Evolutionary conservation across 2,113 vertebrate genomes (phyloP).

Genomic region (Fukomys damarensis): DNA sequence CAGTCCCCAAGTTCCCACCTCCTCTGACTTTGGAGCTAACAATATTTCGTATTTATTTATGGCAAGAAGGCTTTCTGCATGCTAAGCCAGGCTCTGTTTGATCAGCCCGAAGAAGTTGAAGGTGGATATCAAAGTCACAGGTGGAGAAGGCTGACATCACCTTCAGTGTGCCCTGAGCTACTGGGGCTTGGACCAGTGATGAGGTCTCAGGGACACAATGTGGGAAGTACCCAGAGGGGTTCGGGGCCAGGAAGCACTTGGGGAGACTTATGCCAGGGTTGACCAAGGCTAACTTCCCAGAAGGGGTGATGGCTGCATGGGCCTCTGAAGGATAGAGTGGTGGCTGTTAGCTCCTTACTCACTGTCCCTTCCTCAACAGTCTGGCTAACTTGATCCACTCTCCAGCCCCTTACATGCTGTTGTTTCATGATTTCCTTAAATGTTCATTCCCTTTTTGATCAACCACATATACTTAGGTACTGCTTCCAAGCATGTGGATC

Average conservation of each 20-base stretch:
- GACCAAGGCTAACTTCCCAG: background rate
- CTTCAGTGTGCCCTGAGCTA: background rate
- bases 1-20: too few species aligned
- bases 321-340: background rate
- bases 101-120: background rate
- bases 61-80: background rate
- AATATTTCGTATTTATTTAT: background rate
- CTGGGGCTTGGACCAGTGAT: rapidly evolving
- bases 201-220: background rate
- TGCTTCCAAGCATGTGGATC: background rate
- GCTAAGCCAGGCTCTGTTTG: background rate
- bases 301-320: rapidly evolving
- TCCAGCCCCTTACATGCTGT: background rate
- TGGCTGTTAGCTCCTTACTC: background rate
- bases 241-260: background rate
- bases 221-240: too few species aligned
- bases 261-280: rapidly evolving
- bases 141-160: too few species aligned
- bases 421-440: background rate
- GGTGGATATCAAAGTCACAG: background rate
- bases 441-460: background rate
- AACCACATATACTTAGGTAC: background rate
- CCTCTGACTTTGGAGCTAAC: background rate
- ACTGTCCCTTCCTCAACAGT: background rate
- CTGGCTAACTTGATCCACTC: background rate